A percentile compares a stretch with the other conserved stretches of the same genome.
phyloP scores from a whole-genome alignment of 2,797 vertebrate species.

The Iguana delicatissima region DNA sequence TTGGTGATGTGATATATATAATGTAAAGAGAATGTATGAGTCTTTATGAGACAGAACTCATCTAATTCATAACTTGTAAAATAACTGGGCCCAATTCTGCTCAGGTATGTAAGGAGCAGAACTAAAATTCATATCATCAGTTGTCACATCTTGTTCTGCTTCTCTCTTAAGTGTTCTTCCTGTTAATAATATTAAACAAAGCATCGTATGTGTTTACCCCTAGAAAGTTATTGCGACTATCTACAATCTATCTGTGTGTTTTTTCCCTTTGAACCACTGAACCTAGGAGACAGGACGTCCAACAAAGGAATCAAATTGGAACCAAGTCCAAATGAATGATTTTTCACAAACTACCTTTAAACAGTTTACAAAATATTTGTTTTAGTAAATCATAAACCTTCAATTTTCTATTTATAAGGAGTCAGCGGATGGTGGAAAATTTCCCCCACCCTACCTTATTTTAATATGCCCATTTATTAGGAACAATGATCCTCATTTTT shows the following conservation, averaged over 20 bases:
- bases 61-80: constrained; percentile 16
- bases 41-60: constrained; percentile 9
- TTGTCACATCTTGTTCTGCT: neutral
- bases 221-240: neutral
- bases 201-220: neutral
- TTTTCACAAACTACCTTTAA: neutral
- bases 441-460: neutral
- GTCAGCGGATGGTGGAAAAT: neutral
- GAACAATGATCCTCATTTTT: neutral
- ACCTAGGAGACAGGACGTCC: neutral
- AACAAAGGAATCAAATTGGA: neutral
- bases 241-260: neutral
- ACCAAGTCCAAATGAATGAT: neutral
- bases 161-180: neutral
- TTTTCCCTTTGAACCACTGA: neutral
- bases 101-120: neutral
- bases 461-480: neutral
- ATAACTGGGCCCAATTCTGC: constrained; percentile 15
- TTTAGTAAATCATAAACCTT: neutral
- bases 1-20: neutral
- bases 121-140: neutral
- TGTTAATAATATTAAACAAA: constrained; percentile 1
- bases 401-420: neutral
- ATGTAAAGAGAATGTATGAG: neutral
- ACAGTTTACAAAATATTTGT: neutral